A percentile compares a stretch with the other conserved stretches of the same genome.
Evolutionary conservation across 2,888 invertebrate genomes (phyloP).

Genomic region (Phasia obesa): DNA sequence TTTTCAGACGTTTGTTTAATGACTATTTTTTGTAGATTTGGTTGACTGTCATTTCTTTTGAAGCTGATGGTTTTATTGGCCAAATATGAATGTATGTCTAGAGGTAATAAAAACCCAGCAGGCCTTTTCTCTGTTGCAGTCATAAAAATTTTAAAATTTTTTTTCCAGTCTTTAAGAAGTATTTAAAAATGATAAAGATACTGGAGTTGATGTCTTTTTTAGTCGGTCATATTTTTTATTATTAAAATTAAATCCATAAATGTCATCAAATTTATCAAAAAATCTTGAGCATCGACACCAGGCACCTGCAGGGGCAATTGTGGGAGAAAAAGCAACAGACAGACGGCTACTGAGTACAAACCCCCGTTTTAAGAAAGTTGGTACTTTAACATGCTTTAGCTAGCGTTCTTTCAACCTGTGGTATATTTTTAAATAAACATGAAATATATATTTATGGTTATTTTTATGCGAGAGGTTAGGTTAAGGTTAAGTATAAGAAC

Average conservation of each 20-base stretch:
- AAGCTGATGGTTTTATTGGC: conserved; percentile 56
- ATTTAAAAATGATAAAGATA: not conserved
- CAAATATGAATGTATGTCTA: conserved; percentile 65
- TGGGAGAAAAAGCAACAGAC: too few relatives aligned
- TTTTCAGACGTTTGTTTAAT: conserved; percentile 32
- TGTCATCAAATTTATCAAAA: conserved; percentile 33
- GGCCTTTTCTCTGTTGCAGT: conserved; percentile 37
- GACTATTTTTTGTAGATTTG: conserved; percentile 31
- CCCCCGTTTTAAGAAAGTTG: too few relatives aligned
- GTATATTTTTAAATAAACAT: too few relatives aligned
- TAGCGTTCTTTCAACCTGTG: too few relatives aligned
- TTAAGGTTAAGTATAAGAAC: too few relatives aligned
- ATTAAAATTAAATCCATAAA: conserved; percentile 36
- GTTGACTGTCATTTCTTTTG: conserved; percentile 8
- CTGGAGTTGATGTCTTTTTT: conserved; percentile 28
- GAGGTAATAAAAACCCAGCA: conserved; percentile 66
- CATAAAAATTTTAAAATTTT: too few relatives aligned
- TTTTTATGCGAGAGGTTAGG: too few relatives aligned
- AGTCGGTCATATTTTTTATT: conserved; percentile 7
- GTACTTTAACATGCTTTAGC: too few relatives aligned
- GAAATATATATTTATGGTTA: too few relatives aligned
- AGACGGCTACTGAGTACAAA: not conserved
- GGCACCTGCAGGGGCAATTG: conserved; percentile 22
- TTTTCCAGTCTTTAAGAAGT: not conserved
- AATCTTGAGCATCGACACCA: not conserved